phyloP scores from a whole-genome alignment of 2,888 invertebrate genomes.

The Macrophya annulata region DNA sequence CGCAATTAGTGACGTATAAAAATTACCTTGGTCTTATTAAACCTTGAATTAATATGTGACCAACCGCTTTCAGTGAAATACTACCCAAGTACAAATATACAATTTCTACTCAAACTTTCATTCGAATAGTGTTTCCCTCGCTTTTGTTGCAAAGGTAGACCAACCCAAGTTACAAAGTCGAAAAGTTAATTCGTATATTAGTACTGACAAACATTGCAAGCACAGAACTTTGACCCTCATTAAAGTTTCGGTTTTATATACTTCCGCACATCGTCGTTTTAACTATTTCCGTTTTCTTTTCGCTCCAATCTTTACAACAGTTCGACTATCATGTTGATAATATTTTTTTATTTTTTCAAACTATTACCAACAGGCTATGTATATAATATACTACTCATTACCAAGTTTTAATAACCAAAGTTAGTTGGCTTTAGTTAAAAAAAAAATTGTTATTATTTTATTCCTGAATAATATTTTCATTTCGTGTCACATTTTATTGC shows the following conservation, averaged over 20 bases:
- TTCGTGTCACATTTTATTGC: neutral
- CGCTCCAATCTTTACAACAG: neutral
- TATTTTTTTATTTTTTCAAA: neutral
- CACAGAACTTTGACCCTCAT: neutral
- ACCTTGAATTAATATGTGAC: neutral
- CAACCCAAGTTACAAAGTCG: neutral
- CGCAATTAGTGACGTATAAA: neutral
- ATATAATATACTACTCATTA: neutral
- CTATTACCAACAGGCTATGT: neutral
- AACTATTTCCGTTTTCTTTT: neutral
- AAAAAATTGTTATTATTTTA: neutral
- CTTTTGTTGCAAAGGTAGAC: neutral
- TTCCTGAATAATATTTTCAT: neutral
- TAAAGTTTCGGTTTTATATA: neutral
- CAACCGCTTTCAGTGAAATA: neutral
- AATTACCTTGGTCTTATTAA: neutral
- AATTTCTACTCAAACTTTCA: neutral
- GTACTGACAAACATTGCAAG: neutral
- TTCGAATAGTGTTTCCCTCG: neutral
- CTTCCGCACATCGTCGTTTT: neutral
- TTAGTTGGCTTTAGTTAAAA: neutral
- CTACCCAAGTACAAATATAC: neutral
- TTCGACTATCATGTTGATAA: neutral
- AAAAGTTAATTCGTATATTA: constrained; percentile 11
- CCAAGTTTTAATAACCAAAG: neutral